Conservation (phyloP, 2,797 vertebrate species). For the Coregonus ussuriensis region DNA sequence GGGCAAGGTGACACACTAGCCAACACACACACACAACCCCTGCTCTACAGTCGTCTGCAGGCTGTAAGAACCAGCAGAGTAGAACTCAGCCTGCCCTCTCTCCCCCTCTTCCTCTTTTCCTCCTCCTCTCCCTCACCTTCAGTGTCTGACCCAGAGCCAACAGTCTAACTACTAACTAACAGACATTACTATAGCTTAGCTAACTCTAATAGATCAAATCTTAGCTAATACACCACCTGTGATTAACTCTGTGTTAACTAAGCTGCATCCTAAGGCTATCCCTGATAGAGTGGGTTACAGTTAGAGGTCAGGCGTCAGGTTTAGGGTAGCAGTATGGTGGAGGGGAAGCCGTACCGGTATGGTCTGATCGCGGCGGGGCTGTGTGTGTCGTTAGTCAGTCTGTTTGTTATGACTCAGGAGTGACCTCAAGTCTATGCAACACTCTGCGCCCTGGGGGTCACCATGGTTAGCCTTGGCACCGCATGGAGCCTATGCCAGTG, state of each 20-base stretch:
- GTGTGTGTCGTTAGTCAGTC: conserved; percentile 83
- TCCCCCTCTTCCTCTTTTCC: conserved; percentile 11
- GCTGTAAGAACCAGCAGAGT: conserved; percentile 68
- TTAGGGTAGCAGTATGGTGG: conserved; percentile 72
- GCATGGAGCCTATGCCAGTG: conserved; percentile 94
- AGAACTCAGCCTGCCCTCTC: conserved; percentile 54
- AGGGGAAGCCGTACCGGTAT: conserved; percentile 90
- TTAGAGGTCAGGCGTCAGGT: neutral
- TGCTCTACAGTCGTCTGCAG: conserved; percentile 63
- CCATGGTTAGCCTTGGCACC: conserved; percentile 82
- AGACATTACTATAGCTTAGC: no score
- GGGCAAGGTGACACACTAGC: conserved; percentile 71
- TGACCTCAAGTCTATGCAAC: conserved; percentile 87
- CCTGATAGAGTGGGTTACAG: neutral
- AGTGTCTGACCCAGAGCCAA: neutral
- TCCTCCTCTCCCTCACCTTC: conserved; percentile 16
- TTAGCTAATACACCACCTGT: no score
- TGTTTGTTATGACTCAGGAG: conserved; percentile 92
- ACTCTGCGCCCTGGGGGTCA: conserved; percentile 83
- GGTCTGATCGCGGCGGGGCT: conserved; percentile 87
- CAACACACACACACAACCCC: conserved; percentile 33
- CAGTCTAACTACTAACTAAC: no score
- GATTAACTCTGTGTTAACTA: no score
- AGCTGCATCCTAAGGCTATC: neutral
- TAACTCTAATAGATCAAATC: no score